Base-by-base conservation (phyloP, 23 tunicate genomes). In the Styela plicata region DNA sequence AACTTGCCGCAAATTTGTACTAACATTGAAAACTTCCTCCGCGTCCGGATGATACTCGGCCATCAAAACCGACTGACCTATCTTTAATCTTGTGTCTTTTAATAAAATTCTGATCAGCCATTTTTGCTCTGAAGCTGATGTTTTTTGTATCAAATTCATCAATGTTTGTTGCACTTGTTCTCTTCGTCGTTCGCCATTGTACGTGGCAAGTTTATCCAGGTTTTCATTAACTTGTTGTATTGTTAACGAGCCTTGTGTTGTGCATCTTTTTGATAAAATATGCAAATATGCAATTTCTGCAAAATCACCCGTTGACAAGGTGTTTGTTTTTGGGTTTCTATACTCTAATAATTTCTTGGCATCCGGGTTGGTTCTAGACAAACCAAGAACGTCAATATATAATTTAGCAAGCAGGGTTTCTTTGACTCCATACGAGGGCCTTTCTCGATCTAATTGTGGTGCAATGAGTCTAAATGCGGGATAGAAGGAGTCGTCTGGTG, bases 341-440 rank as follows among this genome's bases (percentile, higher is more conserved):
- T 64, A 91, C 67, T 91, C 86, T 26, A 86, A 32, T 33, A 91
- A 69, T 64, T 86, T 86, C 66, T 86, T 83, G 16, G 97, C 97
- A 87, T 92, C 97, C 33, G 80, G 74, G 24, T 88, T 86, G 24
- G 84, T 87, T 52, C 34, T 67, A 2, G 97, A 73, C 22, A 92
- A 69, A 30, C 86, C 89, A 28, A 92, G 63, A 52, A 84, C 85
- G 26, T 87, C 85, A 52, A 92, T 79, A 65, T 83, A 87, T 29
- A 92, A 64, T 73, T 86, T 87, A 28, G 97, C 97, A 36, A 92
- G 77, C 61, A 92, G 36, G 33, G 62, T 71, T 87, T 92, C 97
- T 91, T 92, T 92, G 22, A 87, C 86, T 36, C 97, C 97, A 87
- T 92, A 92, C 23, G 97, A 80, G 2, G 77, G 77, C 63, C 97